Evolutionary conservation across 2,888 invertebrate species (phyloP).

Genomic region (Ferdinandea cuprea): DNA sequence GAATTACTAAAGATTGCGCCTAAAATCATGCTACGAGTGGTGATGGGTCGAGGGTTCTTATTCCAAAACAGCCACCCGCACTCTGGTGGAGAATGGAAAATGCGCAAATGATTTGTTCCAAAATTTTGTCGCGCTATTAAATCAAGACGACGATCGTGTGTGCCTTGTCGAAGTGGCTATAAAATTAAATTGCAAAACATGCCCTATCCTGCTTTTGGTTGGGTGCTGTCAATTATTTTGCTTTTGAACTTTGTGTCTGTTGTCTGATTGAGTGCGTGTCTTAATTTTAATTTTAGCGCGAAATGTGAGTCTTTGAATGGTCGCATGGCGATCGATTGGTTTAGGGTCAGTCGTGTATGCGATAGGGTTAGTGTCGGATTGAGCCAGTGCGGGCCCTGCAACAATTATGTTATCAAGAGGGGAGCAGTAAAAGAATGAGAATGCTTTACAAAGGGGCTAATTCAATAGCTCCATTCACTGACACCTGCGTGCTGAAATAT

Average conservation of each 20-base stretch:
- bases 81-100: neutral
- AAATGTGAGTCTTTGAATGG: neutral
- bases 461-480: too few species aligned
- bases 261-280: conserved; percentile 16
- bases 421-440: too few species aligned
- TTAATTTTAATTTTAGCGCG: conserved; percentile 48
- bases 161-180: conserved; percentile 13
- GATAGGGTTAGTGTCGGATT: conserved; percentile 2
- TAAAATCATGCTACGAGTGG: conserved; percentile 31
- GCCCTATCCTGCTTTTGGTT: conserved; percentile 10
- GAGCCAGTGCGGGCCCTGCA: too few species aligned
- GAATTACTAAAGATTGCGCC: conserved; percentile 27
- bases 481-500: too few species aligned
- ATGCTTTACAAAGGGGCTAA: too few species aligned
- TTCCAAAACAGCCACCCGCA: neutral
- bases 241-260: too few species aligned
- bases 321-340: neutral
- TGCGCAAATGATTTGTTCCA: neutral
- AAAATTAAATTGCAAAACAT: conserved; percentile 29
- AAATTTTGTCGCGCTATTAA: neutral
- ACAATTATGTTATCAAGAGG: neutral
- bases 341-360: conserved; percentile 19
- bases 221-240: conserved; percentile 20
- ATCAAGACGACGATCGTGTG: conserved; percentile 32
- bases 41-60: neutral